Evolutionary conservation across 2,113 vertebrate species (phyloP).

Genomic region (Thermophis baileyi): DNA sequence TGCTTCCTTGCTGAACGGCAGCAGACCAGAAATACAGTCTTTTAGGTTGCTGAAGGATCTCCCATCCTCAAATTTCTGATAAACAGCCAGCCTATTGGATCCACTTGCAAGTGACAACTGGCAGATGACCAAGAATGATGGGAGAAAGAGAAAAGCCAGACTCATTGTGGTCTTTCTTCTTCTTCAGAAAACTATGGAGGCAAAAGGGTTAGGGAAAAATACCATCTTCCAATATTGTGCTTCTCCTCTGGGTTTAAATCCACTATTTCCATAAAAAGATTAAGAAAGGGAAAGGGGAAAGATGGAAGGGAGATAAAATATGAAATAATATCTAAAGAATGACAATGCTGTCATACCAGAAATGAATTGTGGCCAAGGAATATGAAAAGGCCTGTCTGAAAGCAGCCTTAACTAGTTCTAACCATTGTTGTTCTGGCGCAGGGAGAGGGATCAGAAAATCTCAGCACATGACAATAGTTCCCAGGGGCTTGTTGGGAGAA

Average conservation of each 20-base stretch:
- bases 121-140: not conserved
- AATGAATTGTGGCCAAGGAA: not conserved
- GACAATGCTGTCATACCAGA: not conserved
- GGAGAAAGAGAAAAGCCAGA: not conserved
- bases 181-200: not conserved
- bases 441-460: not conserved
- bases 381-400: not conserved
- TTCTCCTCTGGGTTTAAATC: not conserved
- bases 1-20: not conserved
- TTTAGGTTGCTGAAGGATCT: not conserved
- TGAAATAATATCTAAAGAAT: not conserved
- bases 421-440: not conserved
- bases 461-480: not conserved
- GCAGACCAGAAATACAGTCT: not conserved
- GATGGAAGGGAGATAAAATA: not conserved
- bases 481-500: not conserved
- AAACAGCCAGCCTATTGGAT: not conserved
- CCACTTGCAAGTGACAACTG: not conserved
- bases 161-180: not conserved
- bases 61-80: not conserved
- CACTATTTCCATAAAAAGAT: not conserved
- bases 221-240: not conserved
- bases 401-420: constrained; percentile 3
- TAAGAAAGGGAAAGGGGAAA: not conserved
- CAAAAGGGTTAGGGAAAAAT: not conserved